Evolutionary conservation across 2,797 vertebrate genomes (phyloP), one percentile per base, ranked within the genome.

Genomic region (Tapera naevia): DNA sequence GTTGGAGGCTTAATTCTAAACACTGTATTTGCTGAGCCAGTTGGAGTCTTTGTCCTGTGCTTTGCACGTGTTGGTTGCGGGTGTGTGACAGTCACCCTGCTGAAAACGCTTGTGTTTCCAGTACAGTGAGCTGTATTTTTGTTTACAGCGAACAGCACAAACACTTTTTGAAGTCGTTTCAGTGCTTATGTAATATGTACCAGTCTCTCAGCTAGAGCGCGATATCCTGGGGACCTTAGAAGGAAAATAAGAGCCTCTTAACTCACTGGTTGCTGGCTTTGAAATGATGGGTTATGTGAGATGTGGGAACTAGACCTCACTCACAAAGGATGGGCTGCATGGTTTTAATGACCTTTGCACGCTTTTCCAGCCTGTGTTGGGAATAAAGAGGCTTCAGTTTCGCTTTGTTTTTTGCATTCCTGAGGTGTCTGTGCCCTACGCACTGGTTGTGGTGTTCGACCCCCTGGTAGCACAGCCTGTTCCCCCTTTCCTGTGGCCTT

Each of bases 351-450:
- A 81, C 91, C 76, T 92, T 81, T 57, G 50, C 33, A 11, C 0
- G 0, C 39, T 60, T 89, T 94, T 76, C 33, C 70, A 84, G 87
- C 45, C 73, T 80, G 30, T 37, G 4, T 28, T 64, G 33, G 71
- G 67, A 88, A 90, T 88, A 93, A 82, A 93, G 80, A 86, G 37
- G 67, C 85, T 94, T 86, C 82, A 84, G 82, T 86, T 56, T 81
- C 82, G 85, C 80, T 93, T 86, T 78, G 65, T 89, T 92, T n/a
- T 84, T 37, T 84, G 45, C 92, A 80, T 97, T 97, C 89, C 82
- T 86, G 56, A 64, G 90, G 86, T 11, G 65, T 73, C 60, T 60
- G 65, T 76, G 73, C 87, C 79, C 87, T 66, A 37, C 50, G 80
- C 0, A 2, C 86, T 33, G 86, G 32, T 50, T 60, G 79, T 92